Percentiles rank a stretch among this genome's conserved stretches.
Evolutionary conservation across 2,797 vertebrate genomes (phyloP).

Genomic region (Pseudochirops corinnae): DNA sequence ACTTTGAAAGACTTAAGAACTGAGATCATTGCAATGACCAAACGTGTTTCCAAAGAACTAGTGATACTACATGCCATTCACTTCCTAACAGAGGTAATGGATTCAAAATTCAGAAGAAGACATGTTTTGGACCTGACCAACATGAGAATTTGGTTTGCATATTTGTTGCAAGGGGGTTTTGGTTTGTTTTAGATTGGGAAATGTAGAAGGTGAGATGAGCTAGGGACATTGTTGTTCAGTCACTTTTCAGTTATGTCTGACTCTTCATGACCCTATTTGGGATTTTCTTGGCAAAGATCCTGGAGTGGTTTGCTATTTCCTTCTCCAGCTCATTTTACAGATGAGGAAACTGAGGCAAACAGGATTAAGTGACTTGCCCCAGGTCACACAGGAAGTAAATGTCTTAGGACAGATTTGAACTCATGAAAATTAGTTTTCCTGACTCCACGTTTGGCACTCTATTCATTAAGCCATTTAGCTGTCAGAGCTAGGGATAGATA

Average conservation of each 20-base stretch:
- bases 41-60: neutral
- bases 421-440: neutral
- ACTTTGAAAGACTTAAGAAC: neutral
- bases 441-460: neutral
- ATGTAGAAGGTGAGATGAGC: neutral
- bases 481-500: neutral
- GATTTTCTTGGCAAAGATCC: too few relatives aligned
- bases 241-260: neutral
- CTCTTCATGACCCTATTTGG: neutral
- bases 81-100: neutral
- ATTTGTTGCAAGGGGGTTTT: neutral
- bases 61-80: neutral
- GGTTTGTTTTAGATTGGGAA: neutral
- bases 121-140: neutral
- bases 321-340: too few relatives aligned
- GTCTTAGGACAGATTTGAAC: neutral
- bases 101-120: neutral
- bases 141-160: neutral
- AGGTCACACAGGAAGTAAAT: neutral
- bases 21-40: neutral
- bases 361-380: neutral
- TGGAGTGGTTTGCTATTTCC: too few relatives aligned
- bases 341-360: neutral
- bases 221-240: neutral
- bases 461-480: neutral